These are phyloP conservation scores for Protobothrops flavoviridis DNA, from an alignment of 2,113 vertebrate species.

Conservation along the genomic window DNA sequence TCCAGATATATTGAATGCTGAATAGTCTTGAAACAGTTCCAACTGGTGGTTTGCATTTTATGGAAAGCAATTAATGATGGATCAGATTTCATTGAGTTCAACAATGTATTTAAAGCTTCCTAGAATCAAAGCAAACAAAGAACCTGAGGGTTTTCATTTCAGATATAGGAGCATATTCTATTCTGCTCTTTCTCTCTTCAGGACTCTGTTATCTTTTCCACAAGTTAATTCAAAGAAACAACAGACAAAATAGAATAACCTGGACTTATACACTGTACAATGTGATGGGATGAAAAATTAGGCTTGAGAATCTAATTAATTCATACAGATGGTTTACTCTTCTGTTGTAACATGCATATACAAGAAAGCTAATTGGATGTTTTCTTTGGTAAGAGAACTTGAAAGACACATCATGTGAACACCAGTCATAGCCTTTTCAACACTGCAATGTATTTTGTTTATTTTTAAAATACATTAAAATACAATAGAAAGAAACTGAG, in stretches of 20 bases:
- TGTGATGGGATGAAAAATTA: neutral
- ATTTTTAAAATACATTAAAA: neutral
- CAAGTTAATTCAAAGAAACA: conserved; percentile 23
- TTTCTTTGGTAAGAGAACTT: neutral
- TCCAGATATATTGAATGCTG: neutral
- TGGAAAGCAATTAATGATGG: neutral
- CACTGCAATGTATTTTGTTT: neutral
- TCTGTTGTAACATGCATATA: neutral
- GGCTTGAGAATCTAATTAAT: neutral
- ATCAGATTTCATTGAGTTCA: neutral
- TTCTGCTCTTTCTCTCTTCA: fast-evolving
- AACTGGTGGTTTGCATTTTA: neutral
- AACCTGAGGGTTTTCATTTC: neutral
- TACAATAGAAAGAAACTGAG: neutral
- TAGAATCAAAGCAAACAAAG: neutral
- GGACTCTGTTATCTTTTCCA: neutral
- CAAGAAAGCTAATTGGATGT: neutral
- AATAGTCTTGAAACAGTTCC: neutral
- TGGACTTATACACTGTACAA: neutral
- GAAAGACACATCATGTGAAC: neutral
- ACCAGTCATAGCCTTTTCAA: neutral
- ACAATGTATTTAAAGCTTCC: neutral
- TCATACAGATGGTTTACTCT: neutral
- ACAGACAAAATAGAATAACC: neutral
- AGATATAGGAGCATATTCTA: neutral